Evolutionary conservation across 2,113 vertebrate species (phyloP), one percentile per base, ranked within the genome.

Genomic region (Salvelinus alpinus): DNA sequence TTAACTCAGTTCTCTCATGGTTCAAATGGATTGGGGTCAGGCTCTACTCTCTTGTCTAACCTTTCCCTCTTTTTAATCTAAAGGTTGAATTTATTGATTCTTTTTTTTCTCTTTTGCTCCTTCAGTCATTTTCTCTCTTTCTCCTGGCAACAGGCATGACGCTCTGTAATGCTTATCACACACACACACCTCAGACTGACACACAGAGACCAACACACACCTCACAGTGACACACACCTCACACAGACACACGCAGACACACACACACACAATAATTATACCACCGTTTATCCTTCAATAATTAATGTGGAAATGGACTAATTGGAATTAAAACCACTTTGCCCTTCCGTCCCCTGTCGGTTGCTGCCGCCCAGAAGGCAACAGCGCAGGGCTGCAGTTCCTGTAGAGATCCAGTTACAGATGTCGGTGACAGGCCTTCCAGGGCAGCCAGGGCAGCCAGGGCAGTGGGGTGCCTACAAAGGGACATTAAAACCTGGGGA

Each of bases 1-100:
- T 78, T 62, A 57, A 81, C 82, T 83, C 71, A 77, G 68, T 74
- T 54, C 67, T 79, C 24, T 29, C 75, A 78, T 78, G 81, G 79
- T 79, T 60, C 69, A 44, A 22, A 72, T 79, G 76, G 79, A 75
- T 71, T 85, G 60, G 57, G 34, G 70, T 73, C 38, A 76, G 64
- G 66, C 25, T 78, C 66, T n/a, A 66, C 38, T 11, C 71, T 72
- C 71, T 75, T 80, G 80, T 54, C 16, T 18, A 18, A 54, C 51
- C 14, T 70, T 47, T 70, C 20, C 18, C 16, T 70, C 20, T 31
- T 38, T 51, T 54, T 54, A 13, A 22, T 22, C n/a, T 25, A 54
- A 73, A 78, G 34, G 51, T 79, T 79, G 1, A 3, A 18, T 74
- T 24, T 4, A 29, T 24, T 18, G 2, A 72, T 60, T 4, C 4